Percentiles rank a stretch among this genome's conserved stretches.
Evolutionary conservation across 2,888 invertebrate species (phyloP).

Genomic region (Drosophila colorata): DNA sequence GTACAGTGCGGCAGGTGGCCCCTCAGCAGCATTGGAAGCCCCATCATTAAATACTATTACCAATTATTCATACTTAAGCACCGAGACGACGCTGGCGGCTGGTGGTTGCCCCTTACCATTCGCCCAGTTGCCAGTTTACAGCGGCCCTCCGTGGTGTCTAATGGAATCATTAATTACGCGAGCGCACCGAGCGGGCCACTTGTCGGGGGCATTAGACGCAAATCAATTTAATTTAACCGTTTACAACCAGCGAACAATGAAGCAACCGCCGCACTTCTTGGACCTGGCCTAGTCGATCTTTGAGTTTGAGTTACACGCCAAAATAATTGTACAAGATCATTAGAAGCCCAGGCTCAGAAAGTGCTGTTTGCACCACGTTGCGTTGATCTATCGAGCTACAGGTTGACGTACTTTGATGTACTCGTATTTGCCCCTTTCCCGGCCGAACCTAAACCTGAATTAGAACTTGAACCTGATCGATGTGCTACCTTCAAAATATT

Average conservation of each 20-base stretch:
- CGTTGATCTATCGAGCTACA: constrained; percentile 8
- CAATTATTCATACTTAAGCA: constrained; percentile 83
- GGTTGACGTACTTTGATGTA: constrained; percentile 12
- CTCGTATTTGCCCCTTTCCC: constrained; percentile 1
- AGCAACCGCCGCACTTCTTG: constrained; percentile 18
- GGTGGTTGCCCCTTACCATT: constrained; percentile 19
- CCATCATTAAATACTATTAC: constrained; percentile 81
- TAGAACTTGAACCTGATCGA: constrained; percentile 56
- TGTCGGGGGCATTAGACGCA: constrained; percentile 82
- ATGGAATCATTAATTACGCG: constrained; percentile 80
- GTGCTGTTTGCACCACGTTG: constrained; percentile 18
- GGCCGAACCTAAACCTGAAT: constrained; percentile 27
- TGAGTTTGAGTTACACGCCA: constrained; percentile 41
- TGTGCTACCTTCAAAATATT: constrained; percentile 77
- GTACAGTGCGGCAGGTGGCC: constrained; percentile 66
- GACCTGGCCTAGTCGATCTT: constrained; percentile 30
- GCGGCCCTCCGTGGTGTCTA: constrained; percentile 71
- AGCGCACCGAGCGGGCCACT: constrained; percentile 74
- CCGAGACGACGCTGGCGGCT: constrained; percentile 61
- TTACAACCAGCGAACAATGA: constrained; percentile 70
- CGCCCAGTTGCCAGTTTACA: constrained; percentile 19
- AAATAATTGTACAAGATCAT: constrained; percentile 79
- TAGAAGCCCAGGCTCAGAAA: constrained; percentile 38
- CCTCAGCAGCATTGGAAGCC: constrained; percentile 45
- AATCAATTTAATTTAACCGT: constrained; percentile 82